Evolutionary conservation across 1,140 invertebrate genomes (phyloP).

Genomic region (Matsumurasca onukii): DNA sequence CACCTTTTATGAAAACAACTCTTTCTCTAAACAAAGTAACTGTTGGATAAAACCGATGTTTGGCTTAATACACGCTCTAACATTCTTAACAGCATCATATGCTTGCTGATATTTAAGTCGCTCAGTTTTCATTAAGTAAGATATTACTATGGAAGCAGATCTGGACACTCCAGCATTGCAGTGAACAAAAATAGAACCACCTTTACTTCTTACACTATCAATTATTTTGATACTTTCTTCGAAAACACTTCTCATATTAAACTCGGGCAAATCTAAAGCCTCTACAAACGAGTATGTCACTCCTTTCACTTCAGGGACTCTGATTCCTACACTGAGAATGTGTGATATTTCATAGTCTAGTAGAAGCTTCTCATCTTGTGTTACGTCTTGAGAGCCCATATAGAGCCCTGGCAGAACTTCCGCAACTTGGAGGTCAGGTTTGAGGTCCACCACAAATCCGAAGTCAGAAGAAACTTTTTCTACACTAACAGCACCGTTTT

Average conservation of each 20-base stretch:
- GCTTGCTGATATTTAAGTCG: neutral
- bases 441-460: too few relatives aligned
- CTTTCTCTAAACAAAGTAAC: too few relatives aligned
- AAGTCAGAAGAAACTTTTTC: too few relatives aligned
- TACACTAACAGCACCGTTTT: too few relatives aligned
- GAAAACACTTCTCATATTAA: neutral
- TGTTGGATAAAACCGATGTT: neutral
- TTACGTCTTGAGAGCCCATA: neutral
- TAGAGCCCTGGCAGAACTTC: neutral
- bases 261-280: neutral
- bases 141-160: neutral
- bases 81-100: neutral
- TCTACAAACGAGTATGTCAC: constrained; percentile 1
- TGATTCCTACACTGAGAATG: neutral
- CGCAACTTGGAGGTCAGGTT: neutral
- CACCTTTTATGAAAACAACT: too few relatives aligned
- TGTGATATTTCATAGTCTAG: neutral
- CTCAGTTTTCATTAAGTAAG: neutral
- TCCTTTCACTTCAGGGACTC: neutral
- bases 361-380: neutral
- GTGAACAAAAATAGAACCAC: neutral
- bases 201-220: neutral
- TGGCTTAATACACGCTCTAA: neutral
- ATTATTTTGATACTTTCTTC: neutral
- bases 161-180: neutral